phyloP scores from a whole-genome alignment of 2,888 invertebrate species.

The Folsomia manolachei region DNA sequence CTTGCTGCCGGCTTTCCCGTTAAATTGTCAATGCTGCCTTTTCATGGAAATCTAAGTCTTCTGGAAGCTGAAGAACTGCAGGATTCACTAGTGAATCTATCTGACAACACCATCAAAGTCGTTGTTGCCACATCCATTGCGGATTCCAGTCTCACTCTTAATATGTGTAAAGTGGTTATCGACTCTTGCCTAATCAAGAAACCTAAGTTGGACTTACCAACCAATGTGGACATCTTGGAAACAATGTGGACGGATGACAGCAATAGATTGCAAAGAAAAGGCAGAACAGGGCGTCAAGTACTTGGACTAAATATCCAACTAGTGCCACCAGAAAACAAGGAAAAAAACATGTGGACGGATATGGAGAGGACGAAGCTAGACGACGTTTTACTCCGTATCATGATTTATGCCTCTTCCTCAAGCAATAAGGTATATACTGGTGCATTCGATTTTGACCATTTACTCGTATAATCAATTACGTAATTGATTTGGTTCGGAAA shows the following conservation, averaged over 20 bases:
- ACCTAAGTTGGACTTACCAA: neutral
- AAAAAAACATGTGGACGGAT: too few species aligned
- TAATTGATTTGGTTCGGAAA: too few species aligned
- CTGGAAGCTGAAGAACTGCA: neutral
- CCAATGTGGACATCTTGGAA: neutral
- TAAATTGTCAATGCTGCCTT: neutral
- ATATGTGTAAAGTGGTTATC: neutral
- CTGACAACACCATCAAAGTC: neutral
- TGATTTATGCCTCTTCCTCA: too few species aligned
- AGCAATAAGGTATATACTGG: too few species aligned
- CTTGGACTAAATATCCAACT: neutral
- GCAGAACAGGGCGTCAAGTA: neutral
- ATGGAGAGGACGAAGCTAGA: too few species aligned
- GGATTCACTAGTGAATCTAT: neutral
- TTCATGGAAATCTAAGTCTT: neutral
- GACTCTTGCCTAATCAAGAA: neutral
- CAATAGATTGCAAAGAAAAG: neutral
- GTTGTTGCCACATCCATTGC: neutral
- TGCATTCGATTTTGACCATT: too few species aligned
- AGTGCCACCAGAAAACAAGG: neutral
- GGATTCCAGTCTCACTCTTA: neutral
- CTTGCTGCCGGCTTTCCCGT: neutral
- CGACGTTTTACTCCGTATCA: too few species aligned
- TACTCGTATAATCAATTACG: too few species aligned
- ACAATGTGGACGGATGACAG: neutral